Conservation (phyloP, 2,797 vertebrate species). For the Cyclura pinguis region DNA sequence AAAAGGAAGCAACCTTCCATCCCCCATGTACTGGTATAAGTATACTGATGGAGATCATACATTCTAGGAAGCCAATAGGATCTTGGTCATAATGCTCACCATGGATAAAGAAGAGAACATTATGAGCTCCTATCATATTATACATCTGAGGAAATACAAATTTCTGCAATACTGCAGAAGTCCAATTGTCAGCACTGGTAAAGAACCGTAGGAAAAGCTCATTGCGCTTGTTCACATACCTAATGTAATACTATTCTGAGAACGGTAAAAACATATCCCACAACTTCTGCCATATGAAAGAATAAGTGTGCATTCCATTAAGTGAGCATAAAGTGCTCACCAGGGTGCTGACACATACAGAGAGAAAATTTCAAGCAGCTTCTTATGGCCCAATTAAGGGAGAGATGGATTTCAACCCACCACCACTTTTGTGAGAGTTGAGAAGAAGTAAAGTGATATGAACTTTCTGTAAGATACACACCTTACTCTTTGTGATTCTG, state of each 20-base stretch:
- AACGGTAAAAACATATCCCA: background rate
- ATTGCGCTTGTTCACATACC: background rate
- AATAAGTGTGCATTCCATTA: background rate
- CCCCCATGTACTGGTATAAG: no score
- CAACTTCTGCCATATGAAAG: background rate
- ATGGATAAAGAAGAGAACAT: background rate
- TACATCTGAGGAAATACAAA: background rate
- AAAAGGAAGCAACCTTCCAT: background rate
- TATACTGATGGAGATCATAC: no score
- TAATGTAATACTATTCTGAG: background rate
- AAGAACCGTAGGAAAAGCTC: background rate
- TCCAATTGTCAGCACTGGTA: background rate
- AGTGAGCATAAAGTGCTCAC: background rate
- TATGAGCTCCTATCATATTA: background rate
- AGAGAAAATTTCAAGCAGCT: background rate
- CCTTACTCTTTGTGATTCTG: background rate
- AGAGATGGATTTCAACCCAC: background rate
- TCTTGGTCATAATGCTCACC: background rate
- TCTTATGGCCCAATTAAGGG: constrained; percentile 7
- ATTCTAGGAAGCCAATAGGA: background rate
- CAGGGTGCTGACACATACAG: background rate
- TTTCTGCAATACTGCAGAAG: background rate
- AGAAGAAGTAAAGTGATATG: background rate
- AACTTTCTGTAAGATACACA: background rate
- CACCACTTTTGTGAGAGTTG: background rate